phyloP scores from a whole-genome alignment of 2,888 invertebrate genomes.

The Elysia crispata region DNA sequence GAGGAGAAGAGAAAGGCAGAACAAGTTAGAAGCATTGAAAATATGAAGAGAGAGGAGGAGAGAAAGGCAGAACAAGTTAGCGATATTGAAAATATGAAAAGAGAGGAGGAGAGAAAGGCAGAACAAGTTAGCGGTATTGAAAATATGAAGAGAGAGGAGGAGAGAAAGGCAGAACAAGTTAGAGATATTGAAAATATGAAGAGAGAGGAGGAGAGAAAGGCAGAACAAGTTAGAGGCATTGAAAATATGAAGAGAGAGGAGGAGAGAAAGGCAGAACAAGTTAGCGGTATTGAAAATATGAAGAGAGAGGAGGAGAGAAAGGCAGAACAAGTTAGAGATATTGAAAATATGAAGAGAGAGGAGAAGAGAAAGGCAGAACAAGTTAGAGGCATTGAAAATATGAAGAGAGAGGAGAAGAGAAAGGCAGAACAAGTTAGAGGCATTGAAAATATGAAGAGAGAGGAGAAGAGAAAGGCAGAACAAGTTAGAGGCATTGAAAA shows the following conservation, averaged over 20 bases:
- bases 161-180: not conserved
- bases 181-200: no score
- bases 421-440: not conserved
- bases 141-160: not conserved
- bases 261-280: slow-evolving; percentile 6
- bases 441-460: not conserved
- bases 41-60: not conserved
- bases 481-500: not conserved
- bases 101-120: not conserved
- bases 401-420: not conserved
- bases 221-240: not conserved
- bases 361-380: not conserved
- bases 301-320: not conserved
- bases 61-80: slow-evolving; percentile 6
- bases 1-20: not conserved
- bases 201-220: slow-evolving; percentile 18
- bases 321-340: not conserved
- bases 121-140: not conserved
- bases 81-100: not conserved
- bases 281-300: no score
- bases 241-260: slow-evolving; percentile 15
- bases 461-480: not conserved
- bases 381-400: not conserved
- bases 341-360: not conserved
- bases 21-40: not conserved